Percentiles rank a stretch among this genome's conserved stretches.
phyloP scores from a whole-genome alignment of 1,140 invertebrate species.

The Drosophila punjabiensis region DNA sequence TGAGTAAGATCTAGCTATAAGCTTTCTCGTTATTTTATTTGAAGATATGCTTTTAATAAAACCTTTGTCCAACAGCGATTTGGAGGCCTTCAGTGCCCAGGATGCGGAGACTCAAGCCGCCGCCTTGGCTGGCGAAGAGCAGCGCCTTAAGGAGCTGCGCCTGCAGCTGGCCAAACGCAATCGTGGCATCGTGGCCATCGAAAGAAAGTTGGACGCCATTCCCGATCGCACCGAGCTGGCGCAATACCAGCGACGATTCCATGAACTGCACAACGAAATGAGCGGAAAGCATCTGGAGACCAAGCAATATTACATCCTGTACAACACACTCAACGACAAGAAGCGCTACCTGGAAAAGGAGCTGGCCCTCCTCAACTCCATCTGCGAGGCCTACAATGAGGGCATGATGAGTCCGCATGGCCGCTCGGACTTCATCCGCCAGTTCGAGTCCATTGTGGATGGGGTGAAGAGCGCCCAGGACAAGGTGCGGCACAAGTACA shows the following conservation, averaged over 20 bases:
- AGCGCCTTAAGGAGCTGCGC: constrained; percentile 85
- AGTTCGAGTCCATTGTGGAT: constrained; percentile 95
- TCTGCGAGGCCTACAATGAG: constrained; percentile 96
- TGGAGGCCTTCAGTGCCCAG: constrained; percentile 86
- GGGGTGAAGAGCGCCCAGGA: constrained; percentile 92
- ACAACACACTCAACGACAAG: constrained; percentile 98
- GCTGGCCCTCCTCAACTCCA: constrained; percentile 95
- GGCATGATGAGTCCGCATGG: constrained; percentile 89
- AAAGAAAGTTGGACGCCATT: constrained; percentile 94
- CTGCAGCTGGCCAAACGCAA: constrained; percentile 92
- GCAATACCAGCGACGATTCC: constrained; percentile 97
- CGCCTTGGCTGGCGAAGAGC: constrained; percentile 87
- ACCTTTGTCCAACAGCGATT: constrained; percentile 84
- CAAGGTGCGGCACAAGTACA: constrained; percentile 89
- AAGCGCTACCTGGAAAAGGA: constrained; percentile 97
- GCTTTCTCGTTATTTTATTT: background rate
- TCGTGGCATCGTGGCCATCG: constrained; percentile 91
- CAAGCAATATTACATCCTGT: constrained; percentile 98
- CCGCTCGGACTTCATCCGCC: constrained; percentile 94
- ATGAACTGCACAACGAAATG: constrained; percentile 98
- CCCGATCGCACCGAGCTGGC: constrained; percentile 96
- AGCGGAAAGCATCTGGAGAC: constrained; percentile 97
- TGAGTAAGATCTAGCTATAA: constrained; percentile 85
- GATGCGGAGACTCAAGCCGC: constrained; percentile 85
- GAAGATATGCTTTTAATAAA: background rate